These are phyloP conservation scores for Paracanthobrama guichenoti DNA, from an alignment of 2,113 vertebrate species.

Conservation along the genomic window DNA sequence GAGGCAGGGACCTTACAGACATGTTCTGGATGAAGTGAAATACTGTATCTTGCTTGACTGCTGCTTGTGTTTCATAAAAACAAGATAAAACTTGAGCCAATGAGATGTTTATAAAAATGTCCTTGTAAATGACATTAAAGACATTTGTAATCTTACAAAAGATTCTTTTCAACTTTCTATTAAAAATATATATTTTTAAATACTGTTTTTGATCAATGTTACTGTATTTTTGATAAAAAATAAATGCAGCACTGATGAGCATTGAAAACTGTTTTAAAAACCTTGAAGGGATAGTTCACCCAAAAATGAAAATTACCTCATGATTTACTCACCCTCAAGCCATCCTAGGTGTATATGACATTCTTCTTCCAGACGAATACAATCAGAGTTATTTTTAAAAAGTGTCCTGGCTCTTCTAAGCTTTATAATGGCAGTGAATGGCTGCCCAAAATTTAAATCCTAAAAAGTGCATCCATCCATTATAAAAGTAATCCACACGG, in stretches of 20 bases:
- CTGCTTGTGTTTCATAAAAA: neutral
- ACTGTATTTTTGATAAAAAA: neutral
- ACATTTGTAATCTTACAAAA: neutral
- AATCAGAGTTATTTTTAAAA: too few species aligned
- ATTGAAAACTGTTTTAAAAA: neutral
- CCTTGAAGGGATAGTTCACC: neutral
- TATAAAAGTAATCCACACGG: too few species aligned
- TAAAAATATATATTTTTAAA: too few species aligned
- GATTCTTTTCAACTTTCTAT: neutral
- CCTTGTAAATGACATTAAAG: neutral
- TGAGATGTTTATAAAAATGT: too few species aligned
- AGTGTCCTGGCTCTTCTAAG: too few species aligned
- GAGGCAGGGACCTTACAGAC: neutral
- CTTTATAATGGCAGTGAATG: too few species aligned
- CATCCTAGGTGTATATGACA: too few species aligned
- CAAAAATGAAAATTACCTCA: too few species aligned
- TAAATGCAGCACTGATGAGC: neutral
- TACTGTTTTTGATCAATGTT: neutral
- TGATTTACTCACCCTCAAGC: too few species aligned
- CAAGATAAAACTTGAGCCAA: neutral
- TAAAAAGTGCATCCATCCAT: too few species aligned
- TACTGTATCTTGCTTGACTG: neutral
- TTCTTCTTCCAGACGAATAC: too few species aligned
- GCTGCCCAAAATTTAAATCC: too few species aligned
- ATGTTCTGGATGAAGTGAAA: neutral